Evolutionary conservation across 92 coral and sea anemone genomes (phyloP), one percentile per base, ranked within the genome.

Genomic region (Palythoa caribaeorum): DNA sequence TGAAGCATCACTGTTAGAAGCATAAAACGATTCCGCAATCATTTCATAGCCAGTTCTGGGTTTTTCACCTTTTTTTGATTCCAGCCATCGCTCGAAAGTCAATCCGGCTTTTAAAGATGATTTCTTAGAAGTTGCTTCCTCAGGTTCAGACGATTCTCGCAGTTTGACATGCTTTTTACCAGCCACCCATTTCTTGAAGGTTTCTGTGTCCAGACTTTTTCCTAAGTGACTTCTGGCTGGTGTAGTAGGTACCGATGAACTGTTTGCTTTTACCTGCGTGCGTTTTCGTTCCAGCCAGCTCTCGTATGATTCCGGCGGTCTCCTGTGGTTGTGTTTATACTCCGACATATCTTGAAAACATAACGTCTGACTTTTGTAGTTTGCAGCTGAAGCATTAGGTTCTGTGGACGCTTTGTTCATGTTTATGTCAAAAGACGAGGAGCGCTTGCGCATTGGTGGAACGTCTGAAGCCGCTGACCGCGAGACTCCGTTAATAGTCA

Each of bases 71-170:
- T 71, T 78, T 71, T 97, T 97, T 40, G 84, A 90, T 89, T 94
- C 95, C 1, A 96, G 95, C 99, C 99, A 97, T 62, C 85, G 94
- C 69, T 96, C 98, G 84, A 94, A 95, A 21, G 98, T 93, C 87
- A 95, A 28, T 5, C 96, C 98, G 2, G 89, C 73, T n/a, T 91
- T 95, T 15, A 95, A 83, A 10, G 66, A 93, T 2, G 90, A 83
- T 85, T 91, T 95, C 62, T 78, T 93, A 28, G 90, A 73, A 65
- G 76, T 52, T 14, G 59, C 28, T 7, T 77, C 62, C 9, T 88
- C 81, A 44, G 94, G 89, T 65, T 95, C 98, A 11, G 93, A 87
- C 59, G 76, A 78, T 37, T 90, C 87, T 44, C 94, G 75, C 6
- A 57, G 85, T 47, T 91, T 93, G 76, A 76, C 77, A 21, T 69